Percentiles rank a stretch among this genome's conserved stretches.
These are phyloP conservation scores for Spodoptera exigua DNA, from an alignment of 2,888 invertebrate genomes.

Conservation along the genomic window DNA sequence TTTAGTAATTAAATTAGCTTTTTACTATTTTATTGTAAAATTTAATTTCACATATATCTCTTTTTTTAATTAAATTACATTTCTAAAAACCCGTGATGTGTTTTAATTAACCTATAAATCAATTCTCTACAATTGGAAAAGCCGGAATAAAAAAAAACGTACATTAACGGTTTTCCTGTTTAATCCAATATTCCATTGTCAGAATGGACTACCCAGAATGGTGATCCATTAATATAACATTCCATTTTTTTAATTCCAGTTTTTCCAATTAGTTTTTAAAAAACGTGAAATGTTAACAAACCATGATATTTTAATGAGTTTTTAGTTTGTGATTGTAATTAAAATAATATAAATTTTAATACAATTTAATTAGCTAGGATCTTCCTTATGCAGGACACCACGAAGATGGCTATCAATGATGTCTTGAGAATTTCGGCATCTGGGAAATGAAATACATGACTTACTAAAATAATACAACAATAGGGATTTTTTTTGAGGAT, in stretches of 20 bases:
- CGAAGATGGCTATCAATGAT: conserved; percentile 74
- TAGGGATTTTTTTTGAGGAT: too few relatives aligned
- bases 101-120: conserved; percentile 13
- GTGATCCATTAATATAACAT: background rate
- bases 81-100: conserved; percentile 44
- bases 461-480: too few relatives aligned
- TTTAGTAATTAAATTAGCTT: conserved; percentile 9
- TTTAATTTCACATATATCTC: conserved; percentile 54
- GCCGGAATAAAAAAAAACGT: background rate
- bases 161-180: background rate
- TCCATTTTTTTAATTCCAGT: background rate
- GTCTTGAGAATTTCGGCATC: conserved; percentile 81
- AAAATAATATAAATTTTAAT: background rate
- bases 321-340: background rate
- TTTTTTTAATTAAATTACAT: conserved; percentile 20
- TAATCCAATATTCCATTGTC: background rate
- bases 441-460: conserved; percentile 60
- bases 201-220: background rate
- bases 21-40: conserved; percentile 43
- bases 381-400: conserved; percentile 77
- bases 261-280: conserved; percentile 30
- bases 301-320: conserved; percentile 9
- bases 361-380: conserved; percentile 62
- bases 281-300: conserved; percentile 32
- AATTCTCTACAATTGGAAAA: conserved; percentile 36